phyloP scores from a whole-genome alignment of 2,797 vertebrate genomes.

The Chlorospingus flavigularis region DNA sequence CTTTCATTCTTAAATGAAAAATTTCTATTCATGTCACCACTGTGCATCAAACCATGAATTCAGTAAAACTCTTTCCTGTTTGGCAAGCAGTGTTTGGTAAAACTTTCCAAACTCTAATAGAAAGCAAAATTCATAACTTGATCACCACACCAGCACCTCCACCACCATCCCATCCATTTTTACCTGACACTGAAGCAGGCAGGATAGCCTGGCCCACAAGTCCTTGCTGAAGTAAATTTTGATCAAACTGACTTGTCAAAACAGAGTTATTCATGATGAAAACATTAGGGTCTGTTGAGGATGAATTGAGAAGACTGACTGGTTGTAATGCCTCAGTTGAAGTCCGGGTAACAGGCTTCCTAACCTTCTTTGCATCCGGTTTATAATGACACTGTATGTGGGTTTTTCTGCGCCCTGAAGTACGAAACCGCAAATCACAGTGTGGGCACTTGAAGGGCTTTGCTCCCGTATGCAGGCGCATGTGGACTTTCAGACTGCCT shows the following conservation, averaged over 20 bases:
- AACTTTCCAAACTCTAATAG: background rate
- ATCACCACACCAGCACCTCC: background rate
- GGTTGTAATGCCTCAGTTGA: conserved; percentile 80
- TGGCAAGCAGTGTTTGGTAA: background rate
- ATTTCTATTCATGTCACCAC: background rate
- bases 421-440: conserved; percentile 95
- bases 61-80: background rate
- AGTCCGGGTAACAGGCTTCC: conserved; percentile 70
- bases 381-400: conserved; percentile 96
- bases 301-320: conserved; percentile 79
- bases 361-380: conserved; percentile 81
- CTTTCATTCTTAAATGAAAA: background rate
- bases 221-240: conserved; percentile 87
- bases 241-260: conserved; percentile 89
- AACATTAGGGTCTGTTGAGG: conserved; percentile 84
- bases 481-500: conserved; percentile 97
- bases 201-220: conserved; percentile 94
- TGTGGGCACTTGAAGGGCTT: conserved; percentile 98
- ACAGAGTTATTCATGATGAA: conserved; percentile 91
- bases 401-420: conserved; percentile 95
- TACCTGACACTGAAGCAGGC: conserved; percentile 94
- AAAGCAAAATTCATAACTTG: background rate
- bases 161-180: background rate
- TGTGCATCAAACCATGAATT: background rate
- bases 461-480: conserved; percentile 96